These are phyloP conservation scores for Sarotherodon lohbergeri DNA, from an alignment of 2,113 vertebrate species.

Conservation along the genomic window DNA sequence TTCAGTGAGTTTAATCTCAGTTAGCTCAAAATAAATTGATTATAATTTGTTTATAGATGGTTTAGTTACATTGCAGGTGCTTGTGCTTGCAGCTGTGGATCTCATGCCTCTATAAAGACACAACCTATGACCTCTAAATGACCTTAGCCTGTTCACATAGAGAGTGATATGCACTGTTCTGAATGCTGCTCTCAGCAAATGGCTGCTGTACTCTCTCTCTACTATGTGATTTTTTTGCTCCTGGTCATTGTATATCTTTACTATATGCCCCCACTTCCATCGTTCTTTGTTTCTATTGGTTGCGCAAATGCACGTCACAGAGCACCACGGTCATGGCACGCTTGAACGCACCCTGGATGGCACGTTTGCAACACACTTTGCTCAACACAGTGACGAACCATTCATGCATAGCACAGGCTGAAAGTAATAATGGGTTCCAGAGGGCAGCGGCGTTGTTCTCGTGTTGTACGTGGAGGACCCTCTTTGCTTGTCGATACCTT, in stretches of 20 bases:
- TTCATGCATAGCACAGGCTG: background rate
- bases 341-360: background rate
- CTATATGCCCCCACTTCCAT: background rate
- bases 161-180: background rate
- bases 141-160: background rate
- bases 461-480: background rate
- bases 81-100: background rate
- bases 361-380: background rate
- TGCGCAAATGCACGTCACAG: background rate
- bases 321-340: background rate
- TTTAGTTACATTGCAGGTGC: background rate
- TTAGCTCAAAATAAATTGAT: background rate
- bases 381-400: background rate
- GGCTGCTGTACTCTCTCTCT: background rate
- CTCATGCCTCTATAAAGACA: background rate
- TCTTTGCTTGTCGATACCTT: background rate
- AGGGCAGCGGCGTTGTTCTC: background rate
- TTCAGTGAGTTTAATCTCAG: background rate
- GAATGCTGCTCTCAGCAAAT: background rate
- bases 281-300: background rate
- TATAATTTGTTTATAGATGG: background rate
- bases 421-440: background rate
- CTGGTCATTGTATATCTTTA: background rate
- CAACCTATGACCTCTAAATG: background rate
- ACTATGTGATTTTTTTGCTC: background rate